Evolutionary conservation across 1,140 invertebrate genomes (phyloP).

Genomic region (Thrips palmi): DNA sequence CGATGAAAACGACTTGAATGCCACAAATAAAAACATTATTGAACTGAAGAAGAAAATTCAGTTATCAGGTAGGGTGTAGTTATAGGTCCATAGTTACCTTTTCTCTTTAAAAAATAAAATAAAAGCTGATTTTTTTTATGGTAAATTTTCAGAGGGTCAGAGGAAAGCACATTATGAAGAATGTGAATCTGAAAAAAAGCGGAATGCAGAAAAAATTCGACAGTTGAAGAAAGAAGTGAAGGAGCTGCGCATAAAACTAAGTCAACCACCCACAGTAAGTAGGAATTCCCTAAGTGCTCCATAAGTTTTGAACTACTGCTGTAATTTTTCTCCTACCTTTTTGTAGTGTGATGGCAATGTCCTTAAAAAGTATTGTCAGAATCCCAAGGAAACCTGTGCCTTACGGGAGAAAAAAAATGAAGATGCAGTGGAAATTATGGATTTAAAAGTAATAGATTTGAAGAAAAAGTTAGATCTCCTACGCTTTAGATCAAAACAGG

Average conservation of each 20-base stretch:
- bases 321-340: too few species aligned
- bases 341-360: constrained; percentile 24
- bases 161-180: constrained; percentile 63
- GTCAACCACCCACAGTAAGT: constrained; percentile 33
- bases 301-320: too few species aligned
- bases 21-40: constrained; percentile 52
- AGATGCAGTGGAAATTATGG: constrained; percentile 37
- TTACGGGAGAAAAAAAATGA: constrained; percentile 28
- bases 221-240: constrained; percentile 54
- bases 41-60: constrained; percentile 68
- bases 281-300: constrained; percentile 11
- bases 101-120: constrained; percentile 4
- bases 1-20: constrained; percentile 15
- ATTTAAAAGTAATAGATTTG: constrained; percentile 54
- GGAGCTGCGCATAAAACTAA: constrained; percentile 34
- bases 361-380: constrained; percentile 19
- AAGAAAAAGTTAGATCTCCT: constrained; percentile 53
- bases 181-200: constrained; percentile 48
- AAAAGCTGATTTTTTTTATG: background rate
- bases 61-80: constrained; percentile 49
- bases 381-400: constrained; percentile 20
- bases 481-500: constrained; percentile 42
- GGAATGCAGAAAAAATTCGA: constrained; percentile 45
- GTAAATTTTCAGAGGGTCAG: constrained; percentile 45
- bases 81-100: constrained; percentile 3